phyloP scores from a whole-genome alignment of 2,797 vertebrate genomes.

The Staurois parvus region DNA sequence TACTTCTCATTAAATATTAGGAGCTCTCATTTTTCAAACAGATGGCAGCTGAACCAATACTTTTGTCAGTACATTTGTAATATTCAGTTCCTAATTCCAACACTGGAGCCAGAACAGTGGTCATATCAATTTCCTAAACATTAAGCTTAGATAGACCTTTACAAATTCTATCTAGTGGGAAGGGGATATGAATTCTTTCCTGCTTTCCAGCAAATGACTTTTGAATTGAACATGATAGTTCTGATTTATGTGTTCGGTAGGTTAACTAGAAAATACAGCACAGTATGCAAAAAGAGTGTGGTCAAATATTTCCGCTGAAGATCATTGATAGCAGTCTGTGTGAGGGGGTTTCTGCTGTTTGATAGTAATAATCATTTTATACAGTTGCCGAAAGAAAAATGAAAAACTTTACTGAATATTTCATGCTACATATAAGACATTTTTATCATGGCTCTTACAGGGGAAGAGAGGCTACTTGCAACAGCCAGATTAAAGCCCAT shows the following conservation, averaged over 20 bases:
- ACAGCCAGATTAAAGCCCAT: background rate
- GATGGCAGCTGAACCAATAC: background rate
- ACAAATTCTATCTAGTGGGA: constrained; percentile 2
- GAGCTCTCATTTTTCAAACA: background rate
- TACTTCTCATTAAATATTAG: background rate
- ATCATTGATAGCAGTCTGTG: background rate
- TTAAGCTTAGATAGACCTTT: background rate
- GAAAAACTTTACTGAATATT: background rate
- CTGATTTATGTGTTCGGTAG: constrained; percentile 10
- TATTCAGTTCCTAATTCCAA: background rate
- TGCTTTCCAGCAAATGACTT: constrained; percentile 10
- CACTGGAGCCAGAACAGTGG: background rate
- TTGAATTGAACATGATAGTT: background rate
- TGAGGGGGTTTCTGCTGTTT: background rate
- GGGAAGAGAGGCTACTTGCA: background rate
- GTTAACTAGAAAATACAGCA: background rate
- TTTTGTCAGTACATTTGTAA: background rate
- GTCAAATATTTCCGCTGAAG: background rate
- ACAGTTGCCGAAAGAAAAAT: background rate
- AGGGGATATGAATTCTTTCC: constrained; percentile 11
- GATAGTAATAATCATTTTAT: background rate
- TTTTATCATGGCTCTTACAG: no score
- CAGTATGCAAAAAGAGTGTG: background rate
- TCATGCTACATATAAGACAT: background rate
- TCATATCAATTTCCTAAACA: background rate